Percentiles rank a stretch among this genome's conserved stretches.
Evolutionary conservation across 2,113 vertebrate species (phyloP).

Genomic region (Siphamia tubifer): DNA sequence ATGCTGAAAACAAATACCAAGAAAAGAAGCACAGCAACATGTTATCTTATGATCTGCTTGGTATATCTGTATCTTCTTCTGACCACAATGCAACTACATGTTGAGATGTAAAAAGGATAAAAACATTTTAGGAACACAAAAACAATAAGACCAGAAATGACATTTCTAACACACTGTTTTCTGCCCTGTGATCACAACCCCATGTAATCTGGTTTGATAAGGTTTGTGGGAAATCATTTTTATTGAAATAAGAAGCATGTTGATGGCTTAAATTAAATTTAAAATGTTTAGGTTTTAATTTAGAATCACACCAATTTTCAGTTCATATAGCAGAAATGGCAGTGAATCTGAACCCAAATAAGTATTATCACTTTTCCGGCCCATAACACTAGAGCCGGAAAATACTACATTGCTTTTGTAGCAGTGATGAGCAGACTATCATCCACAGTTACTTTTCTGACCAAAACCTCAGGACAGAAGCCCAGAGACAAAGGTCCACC

Average conservation of each 20-base stretch:
- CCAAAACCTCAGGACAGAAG: not conserved
- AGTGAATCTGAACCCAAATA: not conserved
- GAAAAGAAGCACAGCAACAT: not conserved
- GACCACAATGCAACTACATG: not conserved
- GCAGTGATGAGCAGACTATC: conserved; percentile 12
- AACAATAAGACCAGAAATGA: too few species aligned
- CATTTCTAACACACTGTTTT: too few species aligned
- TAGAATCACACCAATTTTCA: too few species aligned
- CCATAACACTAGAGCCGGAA: not conserved
- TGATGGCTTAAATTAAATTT: not conserved
- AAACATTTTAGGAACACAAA: not conserved
- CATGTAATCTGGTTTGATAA: not conserved
- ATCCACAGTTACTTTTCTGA: not conserved
- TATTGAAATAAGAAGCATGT: not conserved
- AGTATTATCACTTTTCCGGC: not conserved
- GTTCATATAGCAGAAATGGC: not conserved
- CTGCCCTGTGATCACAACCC: not conserved
- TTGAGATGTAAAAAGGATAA: not conserved
- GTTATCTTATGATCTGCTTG: not conserved
- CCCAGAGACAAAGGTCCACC: not conserved
- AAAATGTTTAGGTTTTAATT: too few species aligned
- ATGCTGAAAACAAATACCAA: conserved; percentile 2
- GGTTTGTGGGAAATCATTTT: not conserved
- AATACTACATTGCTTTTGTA: not conserved
- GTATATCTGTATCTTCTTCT: not conserved